Evolutionary conservation across 92 coral and sea anemone species (phyloP), one percentile per base, ranked within the genome.

Genomic region (Epizoanthus rinbou): DNA sequence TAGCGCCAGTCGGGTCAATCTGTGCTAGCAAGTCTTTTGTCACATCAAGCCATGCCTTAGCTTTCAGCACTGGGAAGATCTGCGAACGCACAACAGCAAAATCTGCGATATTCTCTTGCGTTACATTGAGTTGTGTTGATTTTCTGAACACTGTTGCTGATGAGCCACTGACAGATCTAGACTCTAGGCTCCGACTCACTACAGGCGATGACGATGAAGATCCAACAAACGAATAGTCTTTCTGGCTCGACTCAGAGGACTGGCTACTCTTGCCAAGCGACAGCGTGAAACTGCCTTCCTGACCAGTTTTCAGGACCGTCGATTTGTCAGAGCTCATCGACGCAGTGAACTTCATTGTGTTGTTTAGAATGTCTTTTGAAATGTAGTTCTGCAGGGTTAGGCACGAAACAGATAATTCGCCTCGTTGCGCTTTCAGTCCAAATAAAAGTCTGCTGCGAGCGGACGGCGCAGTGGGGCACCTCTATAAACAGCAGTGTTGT

Each of bases 31-130:
- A 65, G 69, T 95, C 94, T 68, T 86, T 92, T 21, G 93, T 93
- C 28, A 89, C 75, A 50, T 84, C 85, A 8, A 93, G 85, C 98
- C 98, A 95, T 69, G 90, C 68, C 54, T 90, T 81, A 28, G 93
- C 89, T 73, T 93, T 95, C 71, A 95, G 74, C 14, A 95, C 87
- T 25, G 98, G 98, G 21, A 92, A 79, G 14, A 95, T 93, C 82
- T 85, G 74, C 59, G 88, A 88, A 68, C 98, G 90, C 22, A 90
- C 93, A 14, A 84, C 65, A 2, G 96, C 97, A 72, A 95, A 95
- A 80, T 91, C 88, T 19, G 93, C 90, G 39, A 93, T 89, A 31
- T 60, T 79, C 67, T 95, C 95, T 64, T 83, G 92, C 23, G 93
- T 88, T 53, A 95, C 87, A 83, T 85, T 92, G 6, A 92, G 90